Evolutionary conservation across 2,888 invertebrate genomes (phyloP), one percentile per base, ranked within the genome.

Genomic region (Podotricha telesiphe): DNA sequence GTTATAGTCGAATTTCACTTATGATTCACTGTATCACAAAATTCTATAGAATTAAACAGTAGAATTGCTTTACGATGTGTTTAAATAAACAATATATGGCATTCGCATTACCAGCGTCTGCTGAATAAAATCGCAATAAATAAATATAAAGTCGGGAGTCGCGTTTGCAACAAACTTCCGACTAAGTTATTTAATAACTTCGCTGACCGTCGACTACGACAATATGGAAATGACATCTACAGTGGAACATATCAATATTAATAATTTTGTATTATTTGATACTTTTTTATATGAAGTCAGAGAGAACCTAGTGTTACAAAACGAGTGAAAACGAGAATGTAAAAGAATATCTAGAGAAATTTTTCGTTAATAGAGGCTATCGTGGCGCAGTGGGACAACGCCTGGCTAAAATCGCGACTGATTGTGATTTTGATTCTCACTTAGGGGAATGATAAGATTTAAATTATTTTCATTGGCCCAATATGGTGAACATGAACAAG

Each of bases 61-160:
- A 22, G 17, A 45, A 63, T n/a, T 68, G 47, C 22, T 67, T 48
- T 62, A 63, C 45, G 53, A 48, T 37, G 19, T 48, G 55, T 28
- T 59, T 67, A 42, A 64, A 22, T 40, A 59, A 67, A 40, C 67
- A 53, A 67, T 67, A 63, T 63, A 64, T 51, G 67, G 63, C 80
- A 80, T 81, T 79, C 79, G 58, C 80, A 81, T 81, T 79, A 79
- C 75, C 75, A 75, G 74, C 71, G 74, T 65, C 73, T 77, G 74
- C 77, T 80, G 86, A 82, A 87, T 87, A 86, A 86, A 86, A 82
- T 76, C 70, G 78, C 82, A 77, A 84, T 86, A 86, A 86, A 86
- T 86, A 85, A 85, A 79, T 79, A 61, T 79, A 79, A 77, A 84
- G 83, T 78, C 81, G 79, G 75, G 75, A 74, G 80, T 81, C 76